Evolutionary conservation across 2,888 invertebrate species (phyloP), one percentile per base, ranked within the genome.

Genomic region (Dusona sp.): DNA sequence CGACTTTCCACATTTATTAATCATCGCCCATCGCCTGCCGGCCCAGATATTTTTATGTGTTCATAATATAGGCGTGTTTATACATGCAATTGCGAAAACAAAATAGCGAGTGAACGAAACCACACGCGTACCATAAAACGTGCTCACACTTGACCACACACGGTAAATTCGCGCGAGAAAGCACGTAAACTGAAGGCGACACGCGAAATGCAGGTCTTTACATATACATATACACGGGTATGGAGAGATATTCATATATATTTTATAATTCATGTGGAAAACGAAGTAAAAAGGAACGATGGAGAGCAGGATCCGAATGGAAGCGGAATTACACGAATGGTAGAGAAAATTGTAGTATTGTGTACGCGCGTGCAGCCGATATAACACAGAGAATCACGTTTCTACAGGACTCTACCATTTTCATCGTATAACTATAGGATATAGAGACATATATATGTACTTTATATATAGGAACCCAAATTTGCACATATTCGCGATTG

Each of bases 401-500:
- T 45, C 68, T 51, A 29, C 48, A 51, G 48, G 48, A 36, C 51
- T 48, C 61, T 22, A 48, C 64, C 51, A 45, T 22, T 79, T 61
- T 77, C 57, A 1, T 70, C 16, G 29, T 22, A 36, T 29, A 16
- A 13, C 22, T 54, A 22, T 54, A 54, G 6, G 4, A 51, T 51
- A 51, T 51, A 51, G 7, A 7, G 3, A 6, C 13, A 3, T 19
- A 19, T 70, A 75, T 42, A 54, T 64, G 48, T 74, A n/a, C 45
- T 29, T 29, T 65, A 64, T 75, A 64, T 25, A 38, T 25, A 16
- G 19, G 25, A 29, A n/a, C 42, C 19, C 75, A 83, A 83, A 83
- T 85, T 80, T 79, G 82, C 83, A 85, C 85, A 70, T 85, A 83
- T 85, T 85, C 85, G 79, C 82, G 82, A 83, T 57, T 85, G 81